A percentile compares a stretch with the other conserved stretches of the same genome.
Conservation (phyloP, 1,140 invertebrate genomes). For the Macrocentrus cingulum region DNA sequence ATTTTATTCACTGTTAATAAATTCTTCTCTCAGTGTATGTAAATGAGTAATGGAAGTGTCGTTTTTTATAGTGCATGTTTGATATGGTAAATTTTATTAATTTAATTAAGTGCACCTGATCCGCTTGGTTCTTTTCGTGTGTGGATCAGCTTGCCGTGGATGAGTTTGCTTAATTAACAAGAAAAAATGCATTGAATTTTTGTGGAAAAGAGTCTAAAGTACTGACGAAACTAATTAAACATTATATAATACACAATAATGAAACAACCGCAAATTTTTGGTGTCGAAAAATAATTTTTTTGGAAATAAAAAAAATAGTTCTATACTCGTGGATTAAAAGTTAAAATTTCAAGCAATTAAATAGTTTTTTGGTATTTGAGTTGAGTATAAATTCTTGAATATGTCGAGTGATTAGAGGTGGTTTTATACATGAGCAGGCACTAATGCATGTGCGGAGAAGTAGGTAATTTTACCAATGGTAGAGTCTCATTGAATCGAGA, state of each 20-base stretch:
- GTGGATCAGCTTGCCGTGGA: slow-evolving; percentile 7
- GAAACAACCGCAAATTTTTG: too few species aligned
- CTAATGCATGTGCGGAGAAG: background rate
- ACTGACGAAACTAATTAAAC: too few species aligned
- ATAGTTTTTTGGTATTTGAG: too few species aligned
- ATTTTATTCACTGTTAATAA: too few species aligned
- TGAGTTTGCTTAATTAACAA: slow-evolving; percentile 14
- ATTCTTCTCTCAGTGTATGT: too few species aligned
- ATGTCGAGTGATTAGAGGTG: too few species aligned
- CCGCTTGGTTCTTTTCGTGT: slow-evolving; percentile 23
- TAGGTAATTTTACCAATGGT: slow-evolving; percentile 3
- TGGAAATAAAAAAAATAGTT: background rate
- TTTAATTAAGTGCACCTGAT: slow-evolving; percentile 32
- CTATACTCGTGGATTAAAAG: too few species aligned
- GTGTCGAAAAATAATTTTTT: background rate
- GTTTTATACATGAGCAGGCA: background rate
- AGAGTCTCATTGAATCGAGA: slow-evolving; percentile 6
- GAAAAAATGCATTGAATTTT: slow-evolving; percentile 4
- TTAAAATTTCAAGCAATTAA: background rate
- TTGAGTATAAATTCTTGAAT: too few species aligned
- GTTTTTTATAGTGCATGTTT: background rate
- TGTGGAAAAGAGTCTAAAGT: too few species aligned
- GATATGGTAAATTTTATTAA: slow-evolving; percentile 28
- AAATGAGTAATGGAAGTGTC: too few species aligned
- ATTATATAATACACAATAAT: too few species aligned